A percentile compares a stretch with the other conserved stretches of the same genome.
phyloP scores from a whole-genome alignment of 1,140 invertebrate genomes.

The Drosophila suzukii region DNA sequence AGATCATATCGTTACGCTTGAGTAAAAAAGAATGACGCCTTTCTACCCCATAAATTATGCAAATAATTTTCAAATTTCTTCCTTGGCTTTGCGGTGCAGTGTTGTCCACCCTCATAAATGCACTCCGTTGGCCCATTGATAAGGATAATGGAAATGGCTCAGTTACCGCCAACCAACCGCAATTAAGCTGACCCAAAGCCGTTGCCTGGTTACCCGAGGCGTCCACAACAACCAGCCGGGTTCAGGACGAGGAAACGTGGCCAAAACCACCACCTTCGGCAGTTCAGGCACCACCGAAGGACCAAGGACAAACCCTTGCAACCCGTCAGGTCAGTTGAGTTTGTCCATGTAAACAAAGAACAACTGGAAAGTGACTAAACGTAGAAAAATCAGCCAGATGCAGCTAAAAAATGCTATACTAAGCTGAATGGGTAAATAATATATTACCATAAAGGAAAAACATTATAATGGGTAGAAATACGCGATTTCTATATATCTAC shows the following conservation, averaged over 20 bases:
- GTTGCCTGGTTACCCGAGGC: conserved; percentile 50
- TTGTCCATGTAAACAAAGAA: conserved; percentile 19
- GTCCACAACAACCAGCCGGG: conserved; percentile 40
- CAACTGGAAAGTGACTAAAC: conserved; percentile 21
- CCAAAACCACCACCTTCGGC: conserved; percentile 57
- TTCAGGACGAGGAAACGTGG: conserved; percentile 39
- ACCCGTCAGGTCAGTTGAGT: conserved; percentile 55
- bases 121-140: conserved; percentile 27
- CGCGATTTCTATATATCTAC: background rate
- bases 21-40: background rate
- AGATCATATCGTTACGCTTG: background rate
- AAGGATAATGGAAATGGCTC: conserved; percentile 65
- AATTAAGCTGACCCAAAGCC: conserved; percentile 77
- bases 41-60: conserved; percentile 38
- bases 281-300: conserved; percentile 26
- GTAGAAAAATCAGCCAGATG: conserved; percentile 1
- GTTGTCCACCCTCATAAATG: conserved; percentile 12
- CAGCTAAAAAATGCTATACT: background rate
- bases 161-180: conserved; percentile 64
- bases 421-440: conserved; percentile 7
- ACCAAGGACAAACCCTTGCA: conserved; percentile 43
- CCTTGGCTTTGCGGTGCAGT: background rate
- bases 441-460: background rate
- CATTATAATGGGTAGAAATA: background rate
- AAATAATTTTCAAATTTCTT: conserved; percentile 22